A percentile compares a stretch with the other conserved stretches of the same genome.
Evolutionary conservation across 2,113 vertebrate genomes (phyloP).

Genomic region (Pyrgilauda ruficollis): DNA sequence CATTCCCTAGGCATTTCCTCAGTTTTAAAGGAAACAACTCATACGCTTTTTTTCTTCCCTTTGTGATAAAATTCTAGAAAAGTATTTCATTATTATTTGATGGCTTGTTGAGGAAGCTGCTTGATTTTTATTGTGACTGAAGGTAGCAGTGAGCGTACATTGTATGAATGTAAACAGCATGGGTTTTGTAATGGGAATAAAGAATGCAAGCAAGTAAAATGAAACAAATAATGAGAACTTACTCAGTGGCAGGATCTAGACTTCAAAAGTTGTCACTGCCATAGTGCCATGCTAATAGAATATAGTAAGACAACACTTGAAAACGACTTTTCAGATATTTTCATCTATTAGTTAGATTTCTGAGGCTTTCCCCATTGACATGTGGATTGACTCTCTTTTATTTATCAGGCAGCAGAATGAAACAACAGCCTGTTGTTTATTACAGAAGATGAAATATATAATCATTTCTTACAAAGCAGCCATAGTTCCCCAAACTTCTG

Average conservation of each 20-base stretch:
- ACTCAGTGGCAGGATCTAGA: neutral
- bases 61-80: neutral
- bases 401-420: neutral
- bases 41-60: neutral
- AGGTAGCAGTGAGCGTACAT: rapidly evolving
- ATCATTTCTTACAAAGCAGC: rapidly evolving
- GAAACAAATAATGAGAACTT: neutral
- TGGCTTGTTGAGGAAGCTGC: neutral
- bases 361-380: neutral
- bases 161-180: neutral
- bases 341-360: neutral
- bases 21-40: neutral
- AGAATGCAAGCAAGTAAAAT: neutral
- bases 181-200: neutral
- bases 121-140: slow-evolving; percentile 2
- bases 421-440: neutral
- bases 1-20: neutral
- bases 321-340: neutral
- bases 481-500: neutral
- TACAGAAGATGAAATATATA: neutral
- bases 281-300: neutral
- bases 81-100: neutral
- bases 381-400: neutral
- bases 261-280: neutral
- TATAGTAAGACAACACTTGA: neutral